Base-by-base conservation (phyloP, 2,797 vertebrate genomes). In the Fringilla coelebs region DNA sequence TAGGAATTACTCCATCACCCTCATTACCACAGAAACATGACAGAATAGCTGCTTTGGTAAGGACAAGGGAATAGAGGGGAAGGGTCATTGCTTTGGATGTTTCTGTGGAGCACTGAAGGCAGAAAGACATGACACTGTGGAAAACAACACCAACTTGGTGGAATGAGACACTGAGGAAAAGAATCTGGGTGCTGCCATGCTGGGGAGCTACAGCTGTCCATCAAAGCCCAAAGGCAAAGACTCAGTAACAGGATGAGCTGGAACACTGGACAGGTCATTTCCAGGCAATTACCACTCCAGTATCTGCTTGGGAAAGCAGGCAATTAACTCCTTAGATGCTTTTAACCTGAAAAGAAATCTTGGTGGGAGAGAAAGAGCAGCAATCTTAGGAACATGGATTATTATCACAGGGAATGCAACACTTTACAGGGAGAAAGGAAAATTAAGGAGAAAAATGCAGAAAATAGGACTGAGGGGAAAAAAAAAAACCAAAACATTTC, bases 341-440 rank as follows among this genome's bases (percentile, higher is more conserved):
- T 83, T 10, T 24, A 34, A 58, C 54, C 66, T 24, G 31, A 18
- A 70, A 63, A 85, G 36, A 84, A 83, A 74, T 7, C 26, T 32
- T 34, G 15, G 2, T 3, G 16, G 32, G 38, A 63, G 10, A 72
- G 6, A 55, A 74, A 34, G 15, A 32, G 31, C 24, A 45, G 18
- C 0, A 1, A 29, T 52, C 74, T 85, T 13, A 62, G 71, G 55
- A 83, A 63, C 12, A 3, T 2, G 15, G 60, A 40, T 40, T 63
- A 48, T 1, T 19, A 49, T 24, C 0, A 0, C 4, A 26, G 26
- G 21, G 41, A 85, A 71, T 5, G 13, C 29, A 55, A 32, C 4
- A n/a, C 4, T 26, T 40, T 1, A 51, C 29, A 40, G 10, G 21
- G 17, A 66, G n/a, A 32, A 38, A 49, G 12, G 8, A 2, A 13